A percentile compares a stretch with the other conserved stretches of the same genome.
Evolutionary conservation across 1,140 invertebrate species (phyloP).

Genomic region (Heliconius himera): DNA sequence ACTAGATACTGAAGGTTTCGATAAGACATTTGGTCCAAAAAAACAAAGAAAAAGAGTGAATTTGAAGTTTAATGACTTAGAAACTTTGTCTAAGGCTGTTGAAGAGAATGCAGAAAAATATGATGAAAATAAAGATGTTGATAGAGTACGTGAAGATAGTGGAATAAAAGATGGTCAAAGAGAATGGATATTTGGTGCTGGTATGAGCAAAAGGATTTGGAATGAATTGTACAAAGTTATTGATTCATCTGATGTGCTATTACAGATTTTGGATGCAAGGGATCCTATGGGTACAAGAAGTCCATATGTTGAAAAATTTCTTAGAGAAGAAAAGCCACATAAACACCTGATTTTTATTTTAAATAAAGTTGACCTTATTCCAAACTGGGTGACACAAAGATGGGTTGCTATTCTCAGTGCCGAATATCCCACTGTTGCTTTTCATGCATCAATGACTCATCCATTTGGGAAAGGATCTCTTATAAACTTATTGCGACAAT

Average conservation of each 20-base stretch:
- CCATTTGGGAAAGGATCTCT: constrained; percentile 99
- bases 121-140: constrained; percentile 89
- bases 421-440: constrained; percentile 98
- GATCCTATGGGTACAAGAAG: constrained; percentile 98
- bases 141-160: constrained; percentile 91
- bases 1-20: constrained; percentile 97
- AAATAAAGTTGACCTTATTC: constrained; percentile 97
- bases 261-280: constrained; percentile 96
- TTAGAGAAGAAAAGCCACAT: constrained; percentile 94
- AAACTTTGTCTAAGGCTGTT: constrained; percentile 87
- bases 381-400: constrained; percentile 97
- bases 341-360: constrained; percentile 97
- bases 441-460: constrained; percentile 98
- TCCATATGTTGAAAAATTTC: constrained; percentile 94
- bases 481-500: constrained; percentile 97
- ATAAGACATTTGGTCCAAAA: constrained; percentile 97
- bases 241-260: constrained; percentile 98
- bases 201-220: constrained; percentile 99
- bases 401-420: constrained; percentile 97
- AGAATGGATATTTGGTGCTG: constrained; percentile 95
- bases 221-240: constrained; percentile 99
- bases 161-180: constrained; percentile 88
- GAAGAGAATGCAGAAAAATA: constrained; percentile 89
- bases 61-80: constrained; percentile 87
- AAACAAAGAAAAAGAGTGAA: constrained; percentile 95